phyloP scores from a whole-genome alignment of 2,113 vertebrate species.

The Rhabdornis inornatus region DNA sequence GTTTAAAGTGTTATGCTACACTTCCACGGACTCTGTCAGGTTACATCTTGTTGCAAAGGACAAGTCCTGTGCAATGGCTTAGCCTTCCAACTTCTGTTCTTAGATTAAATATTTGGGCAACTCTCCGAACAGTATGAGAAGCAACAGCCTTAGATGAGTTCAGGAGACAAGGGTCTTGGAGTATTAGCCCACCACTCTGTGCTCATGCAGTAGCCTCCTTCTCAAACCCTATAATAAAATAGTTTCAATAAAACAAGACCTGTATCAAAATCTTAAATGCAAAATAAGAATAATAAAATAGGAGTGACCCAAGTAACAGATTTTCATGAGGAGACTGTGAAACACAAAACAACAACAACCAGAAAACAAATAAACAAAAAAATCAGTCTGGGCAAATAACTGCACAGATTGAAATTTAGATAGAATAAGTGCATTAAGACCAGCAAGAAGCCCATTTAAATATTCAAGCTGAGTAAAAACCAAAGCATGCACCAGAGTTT shows the following conservation, averaged over 20 bases:
- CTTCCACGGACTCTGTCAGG: neutral
- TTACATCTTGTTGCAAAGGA: neutral
- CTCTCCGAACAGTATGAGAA: neutral
- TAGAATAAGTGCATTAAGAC: neutral
- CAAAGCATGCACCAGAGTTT: neutral
- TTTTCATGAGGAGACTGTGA: neutral
- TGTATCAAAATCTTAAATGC: neutral
- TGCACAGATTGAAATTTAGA: constrained; percentile 13
- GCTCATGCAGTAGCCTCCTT: neutral
- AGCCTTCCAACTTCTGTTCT: neutral
- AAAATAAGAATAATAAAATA: neutral
- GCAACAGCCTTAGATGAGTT: neutral
- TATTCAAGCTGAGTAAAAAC: constrained; percentile 7
- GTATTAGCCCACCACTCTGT: neutral
- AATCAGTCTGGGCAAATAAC: neutral
- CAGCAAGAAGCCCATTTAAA: constrained; percentile 18
- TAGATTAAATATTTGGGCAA: neutral
- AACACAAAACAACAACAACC: neutral
- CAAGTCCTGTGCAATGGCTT: neutral
- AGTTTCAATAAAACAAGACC: neutral
- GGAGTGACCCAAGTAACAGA: neutral
- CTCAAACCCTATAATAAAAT: neutral
- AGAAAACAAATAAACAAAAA: neutral
- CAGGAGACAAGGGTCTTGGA: neutral
- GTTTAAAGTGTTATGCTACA: neutral